Conservation (phyloP, 2,113 vertebrate species). For the Daboia siamensis region DNA sequence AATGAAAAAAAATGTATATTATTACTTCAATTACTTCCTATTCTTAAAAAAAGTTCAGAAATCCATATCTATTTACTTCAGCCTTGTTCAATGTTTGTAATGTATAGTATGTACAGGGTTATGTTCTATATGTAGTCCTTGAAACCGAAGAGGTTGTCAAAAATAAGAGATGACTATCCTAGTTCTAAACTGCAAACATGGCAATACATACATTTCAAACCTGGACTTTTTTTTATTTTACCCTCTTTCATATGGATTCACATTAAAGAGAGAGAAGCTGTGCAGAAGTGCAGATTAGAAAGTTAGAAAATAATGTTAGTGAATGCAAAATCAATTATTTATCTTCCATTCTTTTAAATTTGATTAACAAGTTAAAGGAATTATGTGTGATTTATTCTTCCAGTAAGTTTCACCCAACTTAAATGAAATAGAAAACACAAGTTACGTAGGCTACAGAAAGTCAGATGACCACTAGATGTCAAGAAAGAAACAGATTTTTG, state of each 20-base stretch:
- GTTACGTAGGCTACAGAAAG: not conserved
- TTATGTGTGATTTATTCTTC: not conserved
- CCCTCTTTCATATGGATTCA: not conserved
- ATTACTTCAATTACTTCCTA: not conserved
- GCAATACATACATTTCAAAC: not conserved
- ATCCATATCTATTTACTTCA: not conserved
- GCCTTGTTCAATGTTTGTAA: not conserved
- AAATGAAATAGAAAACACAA: not conserved
- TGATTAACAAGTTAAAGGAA: not conserved
- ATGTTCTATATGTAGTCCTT: not conserved
- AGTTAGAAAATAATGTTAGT: not conserved
- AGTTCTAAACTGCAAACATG: not conserved
- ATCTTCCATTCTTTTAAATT: not conserved
- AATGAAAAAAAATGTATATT: not conserved
- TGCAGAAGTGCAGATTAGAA: not conserved
- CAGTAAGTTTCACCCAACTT: not conserved
- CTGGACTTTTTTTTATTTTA: not conserved
- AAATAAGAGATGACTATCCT: not conserved
- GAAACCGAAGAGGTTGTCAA: not conserved
- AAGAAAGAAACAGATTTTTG: not conserved
- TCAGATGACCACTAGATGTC: not conserved
- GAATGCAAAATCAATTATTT: not conserved
- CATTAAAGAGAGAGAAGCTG: not conserved
- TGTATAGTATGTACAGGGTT: not conserved
- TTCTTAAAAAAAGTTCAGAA: not conserved